Base-by-base conservation (phyloP, 2,797 vertebrate species). In the Galago senegalensis region DNA sequence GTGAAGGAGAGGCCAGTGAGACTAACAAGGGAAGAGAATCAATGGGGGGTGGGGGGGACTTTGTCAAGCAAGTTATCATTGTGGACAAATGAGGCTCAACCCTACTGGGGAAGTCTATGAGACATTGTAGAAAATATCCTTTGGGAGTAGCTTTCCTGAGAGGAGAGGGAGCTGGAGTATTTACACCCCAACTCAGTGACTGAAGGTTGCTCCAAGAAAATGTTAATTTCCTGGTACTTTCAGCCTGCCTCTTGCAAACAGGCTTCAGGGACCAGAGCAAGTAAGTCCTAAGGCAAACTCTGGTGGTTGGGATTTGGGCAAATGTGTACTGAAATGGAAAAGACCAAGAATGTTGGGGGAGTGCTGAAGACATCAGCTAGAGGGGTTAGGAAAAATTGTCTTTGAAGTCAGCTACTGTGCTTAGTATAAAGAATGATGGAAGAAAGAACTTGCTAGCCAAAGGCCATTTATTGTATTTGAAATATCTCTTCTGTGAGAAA, bases 271-370 rank as follows among this genome's bases (percentile, higher is more conserved):
- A 23, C 23, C 80, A 84, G 37, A 86, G 14, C 3, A 84, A 94
- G 53, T 63, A 84, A 95, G n/a, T 58, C n/a, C 18, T 79, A 21
- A 87, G 73, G 56, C 25, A 73, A 85, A 89, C 11, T 91, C 73
- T 72, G 21, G 20, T 9, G 70, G 61, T 72, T 80, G n/a, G 29
- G 40, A 89, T 61, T 91, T 37, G 67, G 60, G 75, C 37, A 88
- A 69, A 70, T 7, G 2, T 75, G 5, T 20, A 72, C 8, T 10
- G 17, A 87, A 67, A 61, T 6, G 18, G 29, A 65, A 70, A 77
- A 7, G 40, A 40, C 16, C 46, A 61, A 73, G 16, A 2, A 76
- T 69, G 6, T 21, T 12, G 13, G 31, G 27, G 31, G 58, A 79
- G 1, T 31, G 60, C n/a, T 76, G 14, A 81, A 81, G 87, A 7